Conservation (phyloP, 1,140 invertebrate genomes). For the Phortica variegata region DNA sequence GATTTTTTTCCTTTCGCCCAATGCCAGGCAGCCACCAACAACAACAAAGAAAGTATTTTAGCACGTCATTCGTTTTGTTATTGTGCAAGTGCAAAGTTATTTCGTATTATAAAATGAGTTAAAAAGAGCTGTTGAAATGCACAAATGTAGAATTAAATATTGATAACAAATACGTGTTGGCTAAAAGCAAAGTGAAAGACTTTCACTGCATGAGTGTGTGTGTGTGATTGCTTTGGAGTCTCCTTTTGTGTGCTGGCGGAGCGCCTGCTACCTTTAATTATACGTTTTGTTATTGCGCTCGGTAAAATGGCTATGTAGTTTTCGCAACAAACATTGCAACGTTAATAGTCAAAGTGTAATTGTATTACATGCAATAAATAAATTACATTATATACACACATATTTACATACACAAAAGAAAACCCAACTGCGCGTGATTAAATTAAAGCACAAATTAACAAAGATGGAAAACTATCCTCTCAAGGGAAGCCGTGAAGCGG, state of each 20-base stretch:
- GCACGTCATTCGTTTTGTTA: too few species aligned
- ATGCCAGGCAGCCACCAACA: too few species aligned
- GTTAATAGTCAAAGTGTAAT: conserved; percentile 26
- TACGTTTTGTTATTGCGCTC: too few species aligned
- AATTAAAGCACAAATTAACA: conserved; percentile 1
- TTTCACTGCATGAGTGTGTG: conserved; percentile 19
- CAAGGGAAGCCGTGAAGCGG: conserved; percentile 55
- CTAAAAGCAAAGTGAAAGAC: not conserved
- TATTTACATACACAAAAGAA: conserved; percentile 8
- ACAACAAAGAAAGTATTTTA: too few species aligned
- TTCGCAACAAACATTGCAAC: too few species aligned
- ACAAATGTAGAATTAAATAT: too few species aligned
- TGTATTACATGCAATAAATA: not conserved
- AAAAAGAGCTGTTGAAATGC: too few species aligned
- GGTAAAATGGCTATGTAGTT: too few species aligned
- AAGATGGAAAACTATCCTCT: conserved; percentile 61
- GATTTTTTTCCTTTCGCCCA: too few species aligned
- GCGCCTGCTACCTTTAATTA: too few species aligned
- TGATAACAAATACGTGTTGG: not conserved
- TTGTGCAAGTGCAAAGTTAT: too few species aligned
- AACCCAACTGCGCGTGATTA: conserved; percentile 6
- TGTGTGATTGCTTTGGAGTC: conserved; percentile 32
- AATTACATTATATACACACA: conserved; percentile 1
- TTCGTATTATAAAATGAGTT: too few species aligned
- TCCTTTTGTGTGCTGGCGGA: conserved; percentile 30